These are phyloP conservation scores for Enteromius paludinosus DNA, from an alignment of 2,797 vertebrate species.

Conservation along the genomic window DNA sequence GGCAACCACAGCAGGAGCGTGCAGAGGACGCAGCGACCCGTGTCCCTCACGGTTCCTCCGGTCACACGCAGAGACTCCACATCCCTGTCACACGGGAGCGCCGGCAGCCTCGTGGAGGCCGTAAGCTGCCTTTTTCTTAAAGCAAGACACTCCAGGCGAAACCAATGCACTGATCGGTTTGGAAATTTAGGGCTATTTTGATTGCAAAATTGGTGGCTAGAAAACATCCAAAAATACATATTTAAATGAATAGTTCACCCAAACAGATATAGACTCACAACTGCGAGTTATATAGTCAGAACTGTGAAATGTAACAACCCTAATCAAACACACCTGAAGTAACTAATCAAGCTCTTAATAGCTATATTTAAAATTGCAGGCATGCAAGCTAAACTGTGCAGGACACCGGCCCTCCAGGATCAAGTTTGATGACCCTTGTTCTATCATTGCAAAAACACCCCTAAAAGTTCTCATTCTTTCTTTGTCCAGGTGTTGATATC, in stretches of 20 bases:
- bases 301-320: no score
- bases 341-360: no score
- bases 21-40: constrained; percentile 82
- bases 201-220: background rate
- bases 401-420: no score
- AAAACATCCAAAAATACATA: background rate
- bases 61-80: constrained; percentile 77
- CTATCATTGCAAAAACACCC: background rate
- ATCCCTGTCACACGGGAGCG: constrained; percentile 90
- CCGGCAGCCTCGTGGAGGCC: constrained; percentile 95
- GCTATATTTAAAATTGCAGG: no score
- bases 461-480: background rate
- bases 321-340: no score
- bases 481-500: constrained; percentile 93
- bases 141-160: background rate
- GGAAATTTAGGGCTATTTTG: background rate
- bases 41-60: constrained; percentile 91
- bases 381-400: no score
- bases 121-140: constrained; percentile 73
- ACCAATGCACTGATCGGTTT: background rate
- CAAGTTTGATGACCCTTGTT: background rate
- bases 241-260: background rate
- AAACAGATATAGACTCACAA: background rate
- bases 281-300: no score
- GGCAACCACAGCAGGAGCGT: constrained; percentile 71